A percentile compares a stretch with the other conserved stretches of the same genome.
These are phyloP conservation scores for Camelus dromedarius DNA, from an alignment of 2,113 vertebrate genomes.

Conservation along the genomic window DNA sequence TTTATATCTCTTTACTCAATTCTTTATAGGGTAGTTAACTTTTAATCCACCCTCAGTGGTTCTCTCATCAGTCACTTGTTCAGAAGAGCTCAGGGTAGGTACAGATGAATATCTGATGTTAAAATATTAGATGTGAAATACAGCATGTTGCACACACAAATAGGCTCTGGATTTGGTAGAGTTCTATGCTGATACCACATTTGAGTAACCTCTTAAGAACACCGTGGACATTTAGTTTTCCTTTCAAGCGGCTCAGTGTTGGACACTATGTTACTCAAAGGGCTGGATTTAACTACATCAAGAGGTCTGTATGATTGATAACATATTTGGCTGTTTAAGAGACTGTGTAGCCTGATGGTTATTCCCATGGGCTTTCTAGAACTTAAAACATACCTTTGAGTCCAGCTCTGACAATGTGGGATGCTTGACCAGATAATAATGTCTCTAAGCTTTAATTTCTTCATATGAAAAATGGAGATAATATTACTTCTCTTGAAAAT, in stretches of 20 bases:
- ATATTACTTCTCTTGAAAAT: not conserved
- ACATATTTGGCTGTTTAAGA: not conserved
- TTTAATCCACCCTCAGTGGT: slow-evolving; percentile 7
- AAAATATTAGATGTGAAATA: not conserved
- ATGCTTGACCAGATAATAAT: not conserved
- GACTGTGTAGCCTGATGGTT: not conserved
- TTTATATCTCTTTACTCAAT: not conserved
- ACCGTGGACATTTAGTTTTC: not conserved
- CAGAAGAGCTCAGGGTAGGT: slow-evolving; percentile 29
- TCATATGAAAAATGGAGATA: not conserved
- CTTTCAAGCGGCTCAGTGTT: not conserved
- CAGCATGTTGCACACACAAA: not conserved
- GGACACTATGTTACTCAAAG: not conserved
- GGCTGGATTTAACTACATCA: not conserved
- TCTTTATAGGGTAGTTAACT: not conserved
- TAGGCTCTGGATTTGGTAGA: not conserved
- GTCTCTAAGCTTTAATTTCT: not conserved
- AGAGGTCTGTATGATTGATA: not conserved
- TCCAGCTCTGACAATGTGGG: not conserved
- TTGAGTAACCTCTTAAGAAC: not conserved
- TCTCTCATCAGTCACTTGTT: not conserved
- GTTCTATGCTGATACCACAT: not conserved
- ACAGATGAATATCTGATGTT: not conserved
- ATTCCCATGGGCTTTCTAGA: not conserved
- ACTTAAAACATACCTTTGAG: not conserved